Evolutionary conservation across 2,113 vertebrate species (phyloP).

Genomic region (Zosterops borbonicus): DNA sequence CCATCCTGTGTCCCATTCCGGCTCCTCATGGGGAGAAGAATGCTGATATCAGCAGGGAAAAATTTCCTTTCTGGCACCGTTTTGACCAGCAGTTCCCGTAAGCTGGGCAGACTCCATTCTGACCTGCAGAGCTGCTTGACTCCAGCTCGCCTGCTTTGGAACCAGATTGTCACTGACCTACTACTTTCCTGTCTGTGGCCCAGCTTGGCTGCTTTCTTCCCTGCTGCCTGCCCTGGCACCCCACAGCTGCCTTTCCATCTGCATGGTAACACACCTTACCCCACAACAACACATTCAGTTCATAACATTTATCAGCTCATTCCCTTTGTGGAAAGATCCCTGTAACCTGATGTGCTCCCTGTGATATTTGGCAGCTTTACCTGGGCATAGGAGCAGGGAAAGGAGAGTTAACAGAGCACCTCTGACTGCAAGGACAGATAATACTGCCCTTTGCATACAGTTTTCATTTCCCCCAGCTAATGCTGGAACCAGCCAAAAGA

Average conservation of each 20-base stretch:
- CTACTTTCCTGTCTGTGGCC: accelerated
- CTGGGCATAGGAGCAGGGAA: accelerated
- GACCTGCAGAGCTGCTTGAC: neutral
- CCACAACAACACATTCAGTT: neutral
- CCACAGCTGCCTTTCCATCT: neutral
- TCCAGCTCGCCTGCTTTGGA: neutral
- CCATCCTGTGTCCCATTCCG: neutral
- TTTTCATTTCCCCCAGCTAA: neutral
- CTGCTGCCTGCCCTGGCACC: neutral
- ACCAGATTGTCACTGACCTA: neutral
- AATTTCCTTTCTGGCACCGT: neutral
- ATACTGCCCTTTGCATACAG: neutral
- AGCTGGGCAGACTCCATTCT: neutral
- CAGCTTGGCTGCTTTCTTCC: neutral
- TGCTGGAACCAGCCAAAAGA: neutral
- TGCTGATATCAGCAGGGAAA: neutral
- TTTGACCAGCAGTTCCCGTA: neutral
- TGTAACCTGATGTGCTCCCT: accelerated
- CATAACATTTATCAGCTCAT: neutral
- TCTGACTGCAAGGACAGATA: neutral
- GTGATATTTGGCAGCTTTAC: neutral
- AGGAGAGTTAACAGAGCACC: neutral
- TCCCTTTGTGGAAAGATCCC: neutral
- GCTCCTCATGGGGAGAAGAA: neutral
- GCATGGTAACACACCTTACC: neutral